These are phyloP conservation scores for Andricus curvator DNA, from an alignment of 2,888 invertebrate genomes.

Conservation along the genomic window DNA sequence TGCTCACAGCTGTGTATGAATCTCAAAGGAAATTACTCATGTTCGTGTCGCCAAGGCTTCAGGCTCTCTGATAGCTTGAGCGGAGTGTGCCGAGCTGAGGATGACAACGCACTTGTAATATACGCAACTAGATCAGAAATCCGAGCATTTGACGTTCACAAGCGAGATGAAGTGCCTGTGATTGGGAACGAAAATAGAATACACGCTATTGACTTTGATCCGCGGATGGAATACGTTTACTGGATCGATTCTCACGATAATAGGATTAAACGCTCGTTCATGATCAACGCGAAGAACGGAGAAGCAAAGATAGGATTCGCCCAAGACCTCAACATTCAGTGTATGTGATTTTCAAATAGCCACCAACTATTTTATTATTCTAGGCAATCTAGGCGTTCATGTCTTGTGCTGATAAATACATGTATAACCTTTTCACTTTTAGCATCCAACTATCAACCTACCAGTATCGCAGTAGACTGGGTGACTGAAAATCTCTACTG, in stretches of 20 bases:
- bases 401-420: background rate
- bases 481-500: conserved; percentile 95
- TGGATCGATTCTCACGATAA: conserved; percentile 97
- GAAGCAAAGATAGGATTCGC: conserved; percentile 90
- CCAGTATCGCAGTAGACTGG: conserved; percentile 96
- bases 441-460: conserved; percentile 88
- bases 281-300: conserved; percentile 89
- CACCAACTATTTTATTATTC: background rate
- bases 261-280: conserved; percentile 94
- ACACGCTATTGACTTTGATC: conserved; percentile 94
- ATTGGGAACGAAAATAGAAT: conserved; percentile 93
- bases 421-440: conserved; percentile 42
- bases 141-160: conserved; percentile 84
- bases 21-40: conserved; percentile 92
- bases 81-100: conserved; percentile 89
- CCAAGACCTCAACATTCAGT: conserved; percentile 91
- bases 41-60: conserved; percentile 92
- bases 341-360: conserved; percentile 61
- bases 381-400: background rate
- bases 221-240: conserved; percentile 90
- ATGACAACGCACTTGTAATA: conserved; percentile 83
- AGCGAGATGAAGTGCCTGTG: conserved; percentile 86
- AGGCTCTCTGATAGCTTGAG: conserved; percentile 86
- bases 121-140: conserved; percentile 94
- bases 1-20: conserved; percentile 97